A percentile compares a stretch with the other conserved stretches of the same genome.
Evolutionary conservation across 2,888 invertebrate species (phyloP).

Genomic region (Epicampocera succincta): DNA sequence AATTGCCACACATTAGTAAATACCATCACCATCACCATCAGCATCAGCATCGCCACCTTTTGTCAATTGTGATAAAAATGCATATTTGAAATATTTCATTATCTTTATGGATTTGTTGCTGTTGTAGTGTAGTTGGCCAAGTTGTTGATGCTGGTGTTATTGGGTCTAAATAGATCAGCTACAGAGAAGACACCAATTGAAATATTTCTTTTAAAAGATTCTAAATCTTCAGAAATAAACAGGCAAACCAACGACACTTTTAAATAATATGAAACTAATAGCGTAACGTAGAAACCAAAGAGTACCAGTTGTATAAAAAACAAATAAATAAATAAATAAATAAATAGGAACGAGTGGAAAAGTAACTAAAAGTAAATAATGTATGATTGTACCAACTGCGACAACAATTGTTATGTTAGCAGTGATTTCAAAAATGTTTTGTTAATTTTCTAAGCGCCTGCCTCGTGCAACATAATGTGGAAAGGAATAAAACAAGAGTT

Average conservation of each 20-base stretch:
- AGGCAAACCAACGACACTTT: conserved; percentile 21
- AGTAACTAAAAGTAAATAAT: conserved; percentile 12
- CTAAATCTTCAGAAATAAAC: conserved; percentile 53
- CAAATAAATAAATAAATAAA: no score
- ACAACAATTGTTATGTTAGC: conserved; percentile 49
- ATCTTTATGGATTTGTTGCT: conserved; percentile 9
- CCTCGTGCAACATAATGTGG: conserved; percentile 43
- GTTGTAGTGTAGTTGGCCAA: neutral
- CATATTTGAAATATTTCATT: conserved; percentile 60
- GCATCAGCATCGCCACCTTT: conserved; percentile 63
- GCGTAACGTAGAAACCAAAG: conserved; percentile 21
- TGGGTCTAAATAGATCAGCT: conserved; percentile 19
- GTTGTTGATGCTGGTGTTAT: neutral
- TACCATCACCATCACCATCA: conserved; percentile 31
- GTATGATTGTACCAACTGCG: conserved; percentile 2
- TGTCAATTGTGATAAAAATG: conserved; percentile 58
- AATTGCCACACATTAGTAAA: conserved; percentile 57
- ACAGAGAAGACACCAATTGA: conserved; percentile 24
- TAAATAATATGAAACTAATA: conserved; percentile 48
- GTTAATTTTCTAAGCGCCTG: conserved; percentile 69
- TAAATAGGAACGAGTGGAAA: neutral
- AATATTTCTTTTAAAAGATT: conserved; percentile 50
- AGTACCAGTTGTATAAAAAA: neutral
- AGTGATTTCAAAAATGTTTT: conserved; percentile 65
- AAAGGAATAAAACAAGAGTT: neutral